These are phyloP conservation scores for Ellobius talpinus DNA, from an alignment of 2,113 vertebrate genomes.

Conservation along the genomic window DNA sequence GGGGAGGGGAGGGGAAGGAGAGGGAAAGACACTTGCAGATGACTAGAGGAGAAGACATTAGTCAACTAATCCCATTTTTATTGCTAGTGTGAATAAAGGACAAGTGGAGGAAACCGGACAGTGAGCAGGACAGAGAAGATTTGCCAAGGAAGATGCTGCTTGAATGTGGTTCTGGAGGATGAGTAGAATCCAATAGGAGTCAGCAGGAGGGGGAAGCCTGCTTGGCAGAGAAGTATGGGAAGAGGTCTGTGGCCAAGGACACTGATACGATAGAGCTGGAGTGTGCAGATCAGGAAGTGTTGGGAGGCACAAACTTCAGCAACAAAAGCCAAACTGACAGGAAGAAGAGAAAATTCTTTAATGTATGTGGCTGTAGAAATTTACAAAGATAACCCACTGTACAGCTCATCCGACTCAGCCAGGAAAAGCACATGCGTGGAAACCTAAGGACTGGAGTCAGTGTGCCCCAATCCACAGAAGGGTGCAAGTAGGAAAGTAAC, in stretches of 20 bases:
- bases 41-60: background rate
- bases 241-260: background rate
- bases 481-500: too few relatives aligned
- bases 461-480: background rate
- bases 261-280: too few relatives aligned
- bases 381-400: background rate
- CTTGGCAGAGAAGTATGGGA: background rate
- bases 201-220: background rate
- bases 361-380: background rate
- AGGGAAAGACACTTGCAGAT: background rate
- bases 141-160: background rate
- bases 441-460: background rate
- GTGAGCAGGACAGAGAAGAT: background rate
- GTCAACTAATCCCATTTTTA: constrained; percentile 3
- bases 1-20: too few relatives aligned
- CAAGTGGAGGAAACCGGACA: background rate
- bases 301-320: background rate
- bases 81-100: background rate
- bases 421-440: background rate
- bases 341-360: too few relatives aligned
- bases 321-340: background rate
- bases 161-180: background rate
- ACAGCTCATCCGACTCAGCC: background rate
- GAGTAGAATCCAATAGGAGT: background rate
- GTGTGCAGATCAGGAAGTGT: background rate